A percentile compares a stretch with the other conserved stretches of the same genome.
Conservation (phyloP, 1,140 invertebrate species). For the Leguminivora glycinivorella region DNA sequence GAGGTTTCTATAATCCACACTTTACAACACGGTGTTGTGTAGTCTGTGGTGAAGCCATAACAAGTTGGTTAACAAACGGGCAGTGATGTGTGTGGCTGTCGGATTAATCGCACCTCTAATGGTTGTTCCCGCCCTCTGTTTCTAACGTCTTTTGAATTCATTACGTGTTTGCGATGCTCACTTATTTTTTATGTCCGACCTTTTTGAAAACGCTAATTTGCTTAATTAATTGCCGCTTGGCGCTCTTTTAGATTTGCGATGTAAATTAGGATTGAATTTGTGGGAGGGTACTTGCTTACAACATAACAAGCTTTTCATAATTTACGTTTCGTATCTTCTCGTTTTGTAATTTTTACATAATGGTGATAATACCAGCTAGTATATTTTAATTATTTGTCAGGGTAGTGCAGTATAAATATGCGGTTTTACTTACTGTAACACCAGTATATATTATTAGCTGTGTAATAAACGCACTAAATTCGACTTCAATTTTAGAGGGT, state of each 20-base stretch:
- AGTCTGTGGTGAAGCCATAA: too few species aligned
- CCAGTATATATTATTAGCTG: background rate
- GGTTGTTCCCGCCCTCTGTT: slow-evolving; percentile 21
- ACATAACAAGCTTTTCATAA: background rate
- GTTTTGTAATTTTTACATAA: background rate
- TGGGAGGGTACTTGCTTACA: background rate
- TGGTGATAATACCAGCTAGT: too few species aligned
- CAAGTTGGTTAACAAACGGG: slow-evolving; percentile 34
- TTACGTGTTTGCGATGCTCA: slow-evolving; percentile 16
- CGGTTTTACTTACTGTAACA: background rate
- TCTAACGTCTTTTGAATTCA: slow-evolving; percentile 21
- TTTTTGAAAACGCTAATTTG: slow-evolving; percentile 7
- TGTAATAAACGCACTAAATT: too few species aligned
- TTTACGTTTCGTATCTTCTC: background rate
- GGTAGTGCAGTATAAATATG: too few species aligned
- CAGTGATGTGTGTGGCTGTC: slow-evolving; percentile 3
- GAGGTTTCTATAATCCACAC: too few species aligned
- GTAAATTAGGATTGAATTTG: background rate
- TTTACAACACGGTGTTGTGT: too few species aligned
- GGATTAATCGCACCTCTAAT: slow-evolving; percentile 25
- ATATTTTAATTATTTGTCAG: too few species aligned
- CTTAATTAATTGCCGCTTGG: slow-evolving; percentile 12
- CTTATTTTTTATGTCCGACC: slow-evolving; percentile 7
- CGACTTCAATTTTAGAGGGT: too few species aligned
- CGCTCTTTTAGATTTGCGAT: background rate